A percentile compares a stretch with the other conserved stretches of the same genome.
These are phyloP conservation scores for Athalia circularis DNA, from an alignment of 2,888 invertebrate species.

Conservation along the genomic window DNA sequence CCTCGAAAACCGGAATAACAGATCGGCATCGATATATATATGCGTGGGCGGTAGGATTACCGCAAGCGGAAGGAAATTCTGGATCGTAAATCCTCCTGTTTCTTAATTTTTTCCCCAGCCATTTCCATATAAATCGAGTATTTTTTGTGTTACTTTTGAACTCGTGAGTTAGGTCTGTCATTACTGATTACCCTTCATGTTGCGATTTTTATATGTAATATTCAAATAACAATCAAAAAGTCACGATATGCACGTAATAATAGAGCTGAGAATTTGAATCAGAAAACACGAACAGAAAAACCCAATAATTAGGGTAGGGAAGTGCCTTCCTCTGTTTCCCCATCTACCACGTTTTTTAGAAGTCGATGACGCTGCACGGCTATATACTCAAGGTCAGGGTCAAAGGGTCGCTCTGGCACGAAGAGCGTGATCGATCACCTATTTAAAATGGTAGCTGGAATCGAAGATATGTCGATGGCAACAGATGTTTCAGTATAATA, in stretches of 20 bases:
- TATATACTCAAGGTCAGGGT: constrained; percentile 29
- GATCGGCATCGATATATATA: not conserved
- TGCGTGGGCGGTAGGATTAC: not conserved
- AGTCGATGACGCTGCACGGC: constrained; percentile 19
- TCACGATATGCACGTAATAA: not conserved
- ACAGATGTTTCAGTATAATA: too few relatives aligned
- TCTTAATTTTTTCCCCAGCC: not conserved
- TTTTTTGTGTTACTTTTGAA: not conserved
- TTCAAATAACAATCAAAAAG: too few relatives aligned
- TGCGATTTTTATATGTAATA: too few relatives aligned
- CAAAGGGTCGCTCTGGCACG: constrained; percentile 17
- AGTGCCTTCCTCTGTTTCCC: not conserved
- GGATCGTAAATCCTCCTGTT: not conserved
- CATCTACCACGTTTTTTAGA: not conserved
- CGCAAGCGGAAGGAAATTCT: constrained; percentile 16
- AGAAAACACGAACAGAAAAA: not conserved
- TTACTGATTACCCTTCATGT: too few relatives aligned
- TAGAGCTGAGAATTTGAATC: not conserved
- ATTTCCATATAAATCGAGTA: not conserved
- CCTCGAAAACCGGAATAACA: not conserved
- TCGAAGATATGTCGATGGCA: too few relatives aligned
- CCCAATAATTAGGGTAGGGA: not conserved
- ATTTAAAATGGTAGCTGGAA: not conserved
- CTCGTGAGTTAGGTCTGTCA: too few relatives aligned
- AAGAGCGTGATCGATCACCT: not conserved